phyloP scores from a whole-genome alignment of 2,113 vertebrate species.

The Phylloscopus trochiloides region DNA sequence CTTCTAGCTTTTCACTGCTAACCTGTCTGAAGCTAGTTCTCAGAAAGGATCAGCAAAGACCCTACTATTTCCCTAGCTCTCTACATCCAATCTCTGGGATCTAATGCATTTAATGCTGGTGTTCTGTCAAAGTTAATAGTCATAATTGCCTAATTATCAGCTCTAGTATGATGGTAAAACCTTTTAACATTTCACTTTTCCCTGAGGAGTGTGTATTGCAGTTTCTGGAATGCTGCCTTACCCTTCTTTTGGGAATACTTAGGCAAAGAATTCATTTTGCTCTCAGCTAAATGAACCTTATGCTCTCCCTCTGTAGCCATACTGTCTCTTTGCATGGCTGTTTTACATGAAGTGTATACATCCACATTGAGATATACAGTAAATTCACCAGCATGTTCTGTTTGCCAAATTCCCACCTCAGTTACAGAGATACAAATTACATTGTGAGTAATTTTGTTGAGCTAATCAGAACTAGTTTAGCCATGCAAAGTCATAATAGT shows the following conservation, averaged over 20 bases:
- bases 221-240: constrained; percentile 71
- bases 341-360: neutral
- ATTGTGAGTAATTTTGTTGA: neutral
- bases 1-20: constrained; percentile 16
- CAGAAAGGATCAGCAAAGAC: constrained; percentile 55
- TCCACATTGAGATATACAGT: neutral
- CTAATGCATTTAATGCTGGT: constrained; percentile 67
- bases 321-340: constrained; percentile 17
- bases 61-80: constrained; percentile 34
- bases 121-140: constrained; percentile 78
- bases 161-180: constrained; percentile 74
- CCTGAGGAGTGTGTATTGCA: constrained; percentile 64
- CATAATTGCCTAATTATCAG: constrained; percentile 78
- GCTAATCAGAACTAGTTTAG: neutral
- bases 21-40: constrained; percentile 24
- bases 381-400: neutral
- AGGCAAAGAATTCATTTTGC: constrained; percentile 72
- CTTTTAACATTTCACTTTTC: constrained; percentile 76
- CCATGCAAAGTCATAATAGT: neutral
- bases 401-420: neutral
- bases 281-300: constrained; percentile 63
- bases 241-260: constrained; percentile 65
- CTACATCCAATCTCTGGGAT: constrained; percentile 56
- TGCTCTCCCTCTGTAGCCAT: constrained; percentile 43
- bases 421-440: neutral